phyloP scores from a whole-genome alignment of 1,140 invertebrate species.

The Pseudomyrmex dendroicus region DNA sequence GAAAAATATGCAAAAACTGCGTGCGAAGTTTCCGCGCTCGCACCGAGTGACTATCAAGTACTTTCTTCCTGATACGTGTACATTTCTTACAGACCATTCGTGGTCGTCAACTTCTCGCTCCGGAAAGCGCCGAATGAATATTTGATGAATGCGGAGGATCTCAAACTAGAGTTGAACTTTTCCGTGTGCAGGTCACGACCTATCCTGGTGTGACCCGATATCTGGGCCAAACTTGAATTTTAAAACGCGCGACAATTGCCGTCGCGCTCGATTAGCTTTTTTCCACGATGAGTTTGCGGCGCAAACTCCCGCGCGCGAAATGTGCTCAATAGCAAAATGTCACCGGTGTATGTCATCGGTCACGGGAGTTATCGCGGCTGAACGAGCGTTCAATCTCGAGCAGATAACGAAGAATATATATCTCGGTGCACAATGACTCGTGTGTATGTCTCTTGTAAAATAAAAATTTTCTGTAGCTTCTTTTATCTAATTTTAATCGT shows the following conservation, averaged over 20 bases:
- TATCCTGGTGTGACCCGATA: slow-evolving; percentile 68
- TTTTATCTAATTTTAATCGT: not conserved
- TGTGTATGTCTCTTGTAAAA: not conserved
- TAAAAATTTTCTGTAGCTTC: no score
- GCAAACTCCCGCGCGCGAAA: slow-evolving; percentile 17
- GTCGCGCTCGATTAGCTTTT: slow-evolving; percentile 66
- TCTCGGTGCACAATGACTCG: not conserved
- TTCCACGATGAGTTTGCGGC: not conserved
- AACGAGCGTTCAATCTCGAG: not conserved
- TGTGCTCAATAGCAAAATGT: slow-evolving; percentile 45
- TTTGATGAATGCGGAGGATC: slow-evolving; percentile 63
- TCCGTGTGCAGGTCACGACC: slow-evolving; percentile 72
- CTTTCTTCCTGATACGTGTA: not conserved
- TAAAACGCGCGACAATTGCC: slow-evolving; percentile 77
- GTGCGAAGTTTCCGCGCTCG: not conserved
- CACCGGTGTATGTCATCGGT: slow-evolving; percentile 53
- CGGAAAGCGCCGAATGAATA: slow-evolving; percentile 72
- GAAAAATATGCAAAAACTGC: no score
- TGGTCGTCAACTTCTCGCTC: not conserved
- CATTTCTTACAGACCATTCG: not conserved
- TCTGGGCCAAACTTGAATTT: slow-evolving; percentile 80
- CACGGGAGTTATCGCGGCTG: not conserved
- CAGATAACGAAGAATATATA: not conserved
- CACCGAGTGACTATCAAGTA: no score
- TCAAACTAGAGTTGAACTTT: slow-evolving; percentile 70